These are phyloP conservation scores for Pseudochaenichthys georgianus DNA, from an alignment of 2,797 vertebrate species.

Conservation along the genomic window DNA sequence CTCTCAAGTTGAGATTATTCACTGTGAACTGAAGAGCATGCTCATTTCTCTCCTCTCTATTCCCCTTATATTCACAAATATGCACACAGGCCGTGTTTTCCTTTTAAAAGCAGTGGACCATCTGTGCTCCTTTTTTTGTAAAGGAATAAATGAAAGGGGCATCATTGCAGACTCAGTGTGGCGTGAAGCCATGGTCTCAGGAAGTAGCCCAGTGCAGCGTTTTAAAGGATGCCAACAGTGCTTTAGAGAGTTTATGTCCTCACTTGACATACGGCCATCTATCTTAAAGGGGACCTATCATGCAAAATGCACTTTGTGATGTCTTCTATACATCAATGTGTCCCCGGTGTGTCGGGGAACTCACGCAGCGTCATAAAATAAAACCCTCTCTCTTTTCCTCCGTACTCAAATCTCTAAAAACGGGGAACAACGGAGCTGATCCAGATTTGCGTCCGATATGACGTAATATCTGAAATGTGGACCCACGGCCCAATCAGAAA, in stretches of 20 bases:
- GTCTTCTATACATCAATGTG: no score
- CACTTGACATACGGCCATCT: background rate
- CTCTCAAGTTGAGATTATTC: constrained; percentile 33
- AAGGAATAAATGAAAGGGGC: constrained; percentile 9
- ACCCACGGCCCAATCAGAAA: no score
- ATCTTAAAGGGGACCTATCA: no score
- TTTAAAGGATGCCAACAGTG: constrained; percentile 6
- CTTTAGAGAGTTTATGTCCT: background rate
- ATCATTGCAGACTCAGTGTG: background rate
- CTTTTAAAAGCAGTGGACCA: constrained; percentile 23
- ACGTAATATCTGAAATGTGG: no score
- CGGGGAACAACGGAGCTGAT: no score
- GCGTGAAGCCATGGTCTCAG: background rate
- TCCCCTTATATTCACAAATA: constrained; percentile 26
- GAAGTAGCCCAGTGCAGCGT: background rate
- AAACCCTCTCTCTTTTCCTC: no score
- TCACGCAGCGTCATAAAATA: no score
- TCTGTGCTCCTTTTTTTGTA: constrained; percentile 31
- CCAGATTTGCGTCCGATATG: no score
- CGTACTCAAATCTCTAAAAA: no score
- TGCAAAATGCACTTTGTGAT: no score
- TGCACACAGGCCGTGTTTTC: constrained; percentile 6
- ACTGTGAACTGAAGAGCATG: constrained; percentile 41
- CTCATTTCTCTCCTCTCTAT: constrained; percentile 21
- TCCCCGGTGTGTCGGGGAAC: no score